A percentile compares a stretch with the other conserved stretches of the same genome.
phyloP scores from a whole-genome alignment of 92 coral and sea anemone species.

The Palythoa heliodiscus region DNA sequence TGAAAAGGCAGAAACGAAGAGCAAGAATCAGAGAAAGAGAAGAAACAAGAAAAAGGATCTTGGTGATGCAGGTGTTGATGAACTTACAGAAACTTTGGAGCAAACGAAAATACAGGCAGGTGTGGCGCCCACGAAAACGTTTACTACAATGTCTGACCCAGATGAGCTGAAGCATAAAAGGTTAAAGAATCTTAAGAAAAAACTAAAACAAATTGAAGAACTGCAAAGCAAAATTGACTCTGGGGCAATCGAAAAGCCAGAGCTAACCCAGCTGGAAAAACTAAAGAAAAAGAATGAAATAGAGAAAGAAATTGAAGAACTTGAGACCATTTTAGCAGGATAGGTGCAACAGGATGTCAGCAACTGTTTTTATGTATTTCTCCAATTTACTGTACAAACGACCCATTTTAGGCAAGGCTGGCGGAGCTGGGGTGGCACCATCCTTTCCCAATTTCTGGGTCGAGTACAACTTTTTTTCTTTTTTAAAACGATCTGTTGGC shows the following conservation, averaged over 20 bases:
- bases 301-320: constrained; percentile 75
- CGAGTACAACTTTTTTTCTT: too few relatives aligned
- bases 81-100: constrained; percentile 55
- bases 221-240: constrained; percentile 86
- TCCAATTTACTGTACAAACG: too few relatives aligned
- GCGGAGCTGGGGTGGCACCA: too few relatives aligned
- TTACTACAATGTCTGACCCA: constrained; percentile 66
- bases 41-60: constrained; percentile 71
- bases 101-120: constrained; percentile 42
- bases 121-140: constrained; percentile 61
- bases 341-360: constrained; percentile 1
- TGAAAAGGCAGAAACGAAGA: constrained; percentile 48
- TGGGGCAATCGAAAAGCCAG: constrained; percentile 81
- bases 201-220: constrained; percentile 93
- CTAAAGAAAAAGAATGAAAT: constrained; percentile 71
- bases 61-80: constrained; percentile 39
- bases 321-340: constrained; percentile 46
- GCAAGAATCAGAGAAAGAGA: constrained; percentile 86
- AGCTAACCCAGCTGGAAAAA: constrained; percentile 83
- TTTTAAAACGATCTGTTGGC: too few relatives aligned
- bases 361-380: too few relatives aligned
- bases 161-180: constrained; percentile 78
- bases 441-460: too few relatives aligned
- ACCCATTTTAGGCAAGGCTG: too few relatives aligned
- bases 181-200: constrained; percentile 87